Percentiles rank a stretch among this genome's conserved stretches.
Conservation (phyloP, 2,888 invertebrate species). For the Erebia aethiops region DNA sequence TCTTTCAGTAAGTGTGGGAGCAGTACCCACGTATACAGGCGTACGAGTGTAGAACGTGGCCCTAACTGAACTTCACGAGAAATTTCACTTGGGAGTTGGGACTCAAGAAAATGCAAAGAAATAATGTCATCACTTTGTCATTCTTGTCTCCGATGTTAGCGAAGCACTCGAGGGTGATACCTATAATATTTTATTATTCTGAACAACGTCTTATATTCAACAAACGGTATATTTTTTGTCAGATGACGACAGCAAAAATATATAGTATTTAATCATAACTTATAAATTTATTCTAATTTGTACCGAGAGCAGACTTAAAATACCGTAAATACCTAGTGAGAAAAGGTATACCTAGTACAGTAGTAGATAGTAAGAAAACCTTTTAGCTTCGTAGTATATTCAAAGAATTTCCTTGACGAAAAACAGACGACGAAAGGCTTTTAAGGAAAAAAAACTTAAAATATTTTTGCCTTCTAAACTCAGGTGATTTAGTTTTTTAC, state of each 20-base stretch:
- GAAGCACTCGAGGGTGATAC: neutral
- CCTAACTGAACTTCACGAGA: neutral
- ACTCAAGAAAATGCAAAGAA: neutral
- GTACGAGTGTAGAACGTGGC: neutral
- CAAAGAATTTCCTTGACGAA: conserved; percentile 21
- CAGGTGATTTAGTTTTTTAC: neutral
- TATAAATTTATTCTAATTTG: neutral
- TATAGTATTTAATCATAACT: too few relatives aligned
- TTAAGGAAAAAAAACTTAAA: conserved; percentile 18
- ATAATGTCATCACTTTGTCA: neutral
- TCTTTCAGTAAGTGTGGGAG: neutral
- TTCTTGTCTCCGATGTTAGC: neutral
- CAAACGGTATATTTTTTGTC: too few relatives aligned
- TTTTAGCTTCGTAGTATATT: conserved; percentile 20
- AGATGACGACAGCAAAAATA: too few relatives aligned
- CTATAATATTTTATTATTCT: neutral
- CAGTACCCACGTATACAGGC: neutral
- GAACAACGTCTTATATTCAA: too few relatives aligned
- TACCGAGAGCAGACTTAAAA: neutral
- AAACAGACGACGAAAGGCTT: conserved; percentile 19
- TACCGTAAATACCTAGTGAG: neutral
- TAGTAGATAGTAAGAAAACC: neutral
- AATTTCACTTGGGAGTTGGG: neutral
- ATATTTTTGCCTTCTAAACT: conserved; percentile 4
- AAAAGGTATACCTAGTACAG: neutral